Evolutionary conservation across 1,140 invertebrate genomes (phyloP).

Genomic region (Phymastichus coffea): DNA sequence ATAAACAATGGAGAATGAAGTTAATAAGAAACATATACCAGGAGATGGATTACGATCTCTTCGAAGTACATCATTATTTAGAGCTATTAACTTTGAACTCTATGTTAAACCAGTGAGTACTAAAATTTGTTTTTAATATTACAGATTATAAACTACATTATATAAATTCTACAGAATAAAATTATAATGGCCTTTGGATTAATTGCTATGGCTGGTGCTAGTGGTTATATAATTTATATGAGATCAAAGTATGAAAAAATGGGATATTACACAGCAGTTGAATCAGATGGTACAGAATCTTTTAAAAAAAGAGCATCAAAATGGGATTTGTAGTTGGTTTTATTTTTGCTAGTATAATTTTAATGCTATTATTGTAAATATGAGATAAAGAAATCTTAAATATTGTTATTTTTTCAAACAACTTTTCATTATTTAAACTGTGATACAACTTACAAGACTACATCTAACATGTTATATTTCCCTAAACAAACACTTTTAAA

Average conservation of each 20-base stretch:
- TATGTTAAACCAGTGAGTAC: conserved; percentile 75
- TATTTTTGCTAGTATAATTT: conserved; percentile 5
- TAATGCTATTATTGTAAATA: no score
- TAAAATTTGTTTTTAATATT: conserved; percentile 19
- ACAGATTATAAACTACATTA: conserved; percentile 6
- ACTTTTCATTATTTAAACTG: conserved; percentile 23
- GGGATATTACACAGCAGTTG: conserved; percentile 76
- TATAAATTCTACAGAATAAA: conserved; percentile 69
- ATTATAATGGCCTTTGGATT: conserved; percentile 75
- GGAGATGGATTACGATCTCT: conserved; percentile 78
- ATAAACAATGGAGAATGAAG: no score
- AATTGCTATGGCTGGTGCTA: conserved; percentile 62
- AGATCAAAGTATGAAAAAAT: conserved; percentile 71
- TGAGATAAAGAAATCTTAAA: not conserved
- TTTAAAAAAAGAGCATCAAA: conserved; percentile 77
- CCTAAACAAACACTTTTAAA: no score
- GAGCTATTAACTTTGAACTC: conserved; percentile 79
- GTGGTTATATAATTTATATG: conserved; percentile 79
- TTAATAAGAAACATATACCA: conserved; percentile 54
- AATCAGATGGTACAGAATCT: conserved; percentile 70
- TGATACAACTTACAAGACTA: conserved; percentile 17
- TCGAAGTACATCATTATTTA: conserved; percentile 68
- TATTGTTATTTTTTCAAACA: not conserved
- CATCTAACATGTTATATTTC: not conserved
- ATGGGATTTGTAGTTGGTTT: conserved; percentile 60